Conservation (phyloP, 2,113 vertebrate genomes). For the Sterna hirundo region DNA sequence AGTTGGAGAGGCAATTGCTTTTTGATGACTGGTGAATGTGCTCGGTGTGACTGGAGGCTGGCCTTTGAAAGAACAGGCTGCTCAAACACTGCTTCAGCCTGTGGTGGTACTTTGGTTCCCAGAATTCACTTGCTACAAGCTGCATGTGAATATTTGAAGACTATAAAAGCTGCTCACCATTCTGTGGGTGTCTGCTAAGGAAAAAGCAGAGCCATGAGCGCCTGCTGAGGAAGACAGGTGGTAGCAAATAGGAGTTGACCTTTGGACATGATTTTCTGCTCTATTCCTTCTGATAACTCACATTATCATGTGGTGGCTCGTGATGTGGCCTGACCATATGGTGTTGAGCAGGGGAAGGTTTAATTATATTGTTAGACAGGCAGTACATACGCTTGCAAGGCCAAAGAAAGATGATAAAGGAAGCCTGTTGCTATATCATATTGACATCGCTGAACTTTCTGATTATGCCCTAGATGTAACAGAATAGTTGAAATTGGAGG, state of each 20-base stretch:
- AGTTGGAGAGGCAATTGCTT: not conserved
- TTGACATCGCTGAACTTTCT: not conserved
- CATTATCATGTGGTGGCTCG: fast-evolving
- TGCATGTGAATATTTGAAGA: not conserved
- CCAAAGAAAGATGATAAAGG: not conserved
- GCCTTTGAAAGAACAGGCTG: not conserved
- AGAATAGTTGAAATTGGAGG: not conserved
- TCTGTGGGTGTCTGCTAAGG: not conserved
- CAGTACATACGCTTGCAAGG: not conserved
- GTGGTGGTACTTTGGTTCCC: not conserved
- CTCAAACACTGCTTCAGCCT: not conserved
- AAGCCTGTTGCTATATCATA: not conserved
- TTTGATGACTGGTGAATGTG: not conserved
- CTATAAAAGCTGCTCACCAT: not conserved
- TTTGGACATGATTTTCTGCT: not conserved
- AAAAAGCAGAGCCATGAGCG: not conserved
- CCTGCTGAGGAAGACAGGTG: not conserved
- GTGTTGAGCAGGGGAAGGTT: not conserved
- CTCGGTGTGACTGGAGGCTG: not conserved
- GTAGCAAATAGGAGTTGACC: not conserved
- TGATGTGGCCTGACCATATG: not conserved
- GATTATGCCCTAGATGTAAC: not conserved
- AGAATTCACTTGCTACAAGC: not conserved
- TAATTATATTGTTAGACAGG: not conserved
- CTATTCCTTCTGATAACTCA: not conserved